Base-by-base conservation (phyloP, 2,113 vertebrate species). In the Anthoscopus minutus region DNA sequence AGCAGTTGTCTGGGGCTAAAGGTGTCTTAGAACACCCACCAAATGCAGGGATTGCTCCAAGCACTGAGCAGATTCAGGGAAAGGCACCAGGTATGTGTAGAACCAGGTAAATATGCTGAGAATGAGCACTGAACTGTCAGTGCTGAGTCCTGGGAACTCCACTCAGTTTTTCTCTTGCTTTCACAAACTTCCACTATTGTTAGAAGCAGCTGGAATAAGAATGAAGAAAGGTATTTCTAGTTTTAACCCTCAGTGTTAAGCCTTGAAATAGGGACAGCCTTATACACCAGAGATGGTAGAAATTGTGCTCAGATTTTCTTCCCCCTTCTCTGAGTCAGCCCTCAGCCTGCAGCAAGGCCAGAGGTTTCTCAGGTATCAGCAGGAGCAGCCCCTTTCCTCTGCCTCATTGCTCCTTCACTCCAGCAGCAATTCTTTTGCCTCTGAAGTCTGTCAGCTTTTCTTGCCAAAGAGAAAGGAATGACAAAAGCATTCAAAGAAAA, bases 381-480 rank as follows among this genome's bases (percentile, higher is more conserved):
- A 80, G 92, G 66, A 87, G 33, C 64, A 66, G 87, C 44, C 82
- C 51, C 60, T 70, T 81, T 71, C 44, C 91, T 86, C 40, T 84
- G 69, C 91, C 67, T 88, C 66, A 2, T 7, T 85, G 48, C 62
- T 88, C 77, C 71, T 53, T 69, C 35, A 14, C 48, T 85, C 64
- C 88, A 86, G 86, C 83, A 88, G 80, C 77, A 86, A 84, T 78
- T 62, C 79, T 79, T 92, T 60, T 51, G 53, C 76, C 82, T 88
- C 82, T 78, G 51, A 80, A 74, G 64, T 44, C 82, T 53, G 19
- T 92, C 88, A 51, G 67, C 79, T 83, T 47, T 48, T 27, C 86
- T 93, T 77, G 82, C 88, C 93, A 94, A 90, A 93, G 76, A 88
- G 81, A 96, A 89, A 88, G 87, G 71, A 95, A 95, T 50, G 90